Evolutionary conservation across 30 jellyfish, hydroid and myxozoan species (phyloP), one percentile per base, ranked within the genome.

Genomic region (Aurelia aurita complex sp. Pacific): DNA sequence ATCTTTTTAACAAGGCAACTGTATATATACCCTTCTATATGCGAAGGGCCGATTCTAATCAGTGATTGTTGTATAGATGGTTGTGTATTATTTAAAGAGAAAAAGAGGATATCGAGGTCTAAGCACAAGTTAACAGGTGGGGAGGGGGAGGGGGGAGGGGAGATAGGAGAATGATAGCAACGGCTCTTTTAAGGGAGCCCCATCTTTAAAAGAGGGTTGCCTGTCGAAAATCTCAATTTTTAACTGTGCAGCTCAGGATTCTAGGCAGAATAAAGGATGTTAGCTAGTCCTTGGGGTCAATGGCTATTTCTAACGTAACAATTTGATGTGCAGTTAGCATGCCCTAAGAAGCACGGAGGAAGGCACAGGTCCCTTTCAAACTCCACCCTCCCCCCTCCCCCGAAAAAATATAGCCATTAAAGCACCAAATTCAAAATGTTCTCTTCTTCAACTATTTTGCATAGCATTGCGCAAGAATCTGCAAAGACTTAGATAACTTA

Each of bases 11-110:
- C 75, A 51, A 67, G 77, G 50, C 79, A 42, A 34, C 64, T 84
- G 93, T 84, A 84, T 59, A 84, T 84, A 84, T 17, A 54, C 79
- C 87, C 93, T 84, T 84, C 93, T 43, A 61, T 84, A 29, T n/a
- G 10, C 19, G 93, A 55, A 84, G 93, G 87, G 85, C 32, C 32
- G 12, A 59, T 61, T 61, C 70, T n/a, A 61, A 17, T 23, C 36
- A 61, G 12, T n/a, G 70, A 61, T 61, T 61, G 70, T 17, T 61
- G 70, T 61, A 61, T 61, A 61, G 70, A 23, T 7, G 36, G 36
- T 61, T 61, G 70, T 61, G 57, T 46, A 46, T 46, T 46, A 15
- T 61, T 11, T 61, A 61, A 10, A 2, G 8, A n/a, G 4, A 61
- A 38, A 13, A 9, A 61, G 70, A 17, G 38, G 36, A n/a, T 11